Base-by-base conservation (phyloP, 2,113 vertebrate genomes). In the Hyperoodon ampullatus region DNA sequence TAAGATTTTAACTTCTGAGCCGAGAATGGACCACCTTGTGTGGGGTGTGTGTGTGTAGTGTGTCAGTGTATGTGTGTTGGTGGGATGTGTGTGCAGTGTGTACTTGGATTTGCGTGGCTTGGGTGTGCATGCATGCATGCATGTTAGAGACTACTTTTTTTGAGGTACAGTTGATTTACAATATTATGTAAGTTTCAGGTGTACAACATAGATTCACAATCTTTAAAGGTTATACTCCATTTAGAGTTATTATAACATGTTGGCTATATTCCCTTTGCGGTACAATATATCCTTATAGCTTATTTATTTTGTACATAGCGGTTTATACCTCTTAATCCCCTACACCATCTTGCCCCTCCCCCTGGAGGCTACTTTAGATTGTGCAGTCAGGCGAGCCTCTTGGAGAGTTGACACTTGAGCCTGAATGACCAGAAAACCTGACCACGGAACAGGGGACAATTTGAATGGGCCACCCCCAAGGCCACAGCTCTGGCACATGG, bases 361-460 rank as follows among this genome's bases (percentile, higher is more conserved):
- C 24, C 55, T 82, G 61, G 81, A 80, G 39, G 35, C 26, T 65
- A 30, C 47, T 66, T 9, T 15, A 30, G 82, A 28, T 8, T 6
- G 50, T 7, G 55, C 11, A n/a, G 11, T 30, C 74, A n/a, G 53
- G 28, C 28, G 13, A 24, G 58, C 83, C 28, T 72, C 74, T 35
- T 42, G 33, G 42, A 68, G 16, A 90, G 50, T 26, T 42, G 81
- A 16, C 53, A 18, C 19, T 42, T 26, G 74, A 80, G 74, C 23
- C n/a, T 19, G 3, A n/a, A 19, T n/a, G 82, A 60, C 74, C 65
- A 58, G 24, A 50, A 74, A 35, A 50, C 14, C 81, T 60, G 71
- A 26, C 21, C 21, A 13, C 0, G 0, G 72, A 24, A 72, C 26
- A 16, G 6, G 61, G 3, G 19, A 60, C 13, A 0, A 3, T 35